Evolutionary conservation across 2,797 vertebrate genomes (phyloP).

Genomic region (Danio aesculapii): DNA sequence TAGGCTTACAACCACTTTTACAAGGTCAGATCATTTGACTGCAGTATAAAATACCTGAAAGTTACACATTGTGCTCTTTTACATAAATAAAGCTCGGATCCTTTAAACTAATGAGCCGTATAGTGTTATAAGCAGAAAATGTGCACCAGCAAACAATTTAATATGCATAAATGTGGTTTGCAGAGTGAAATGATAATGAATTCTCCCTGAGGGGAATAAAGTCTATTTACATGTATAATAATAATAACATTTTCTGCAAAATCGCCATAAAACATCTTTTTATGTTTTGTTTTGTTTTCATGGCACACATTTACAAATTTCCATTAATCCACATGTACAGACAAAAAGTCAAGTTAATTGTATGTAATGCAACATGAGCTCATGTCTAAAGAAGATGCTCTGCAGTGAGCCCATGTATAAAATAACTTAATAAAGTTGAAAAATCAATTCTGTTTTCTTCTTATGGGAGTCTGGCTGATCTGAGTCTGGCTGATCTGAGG

Average conservation of each 20-base stretch:
- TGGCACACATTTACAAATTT: not conserved
- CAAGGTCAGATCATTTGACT: not conserved
- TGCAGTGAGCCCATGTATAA: not conserved
- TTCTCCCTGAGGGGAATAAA: not conserved
- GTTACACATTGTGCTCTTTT: not conserved
- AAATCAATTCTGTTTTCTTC: not conserved
- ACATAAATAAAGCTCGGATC: not conserved
- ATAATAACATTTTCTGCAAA: not conserved
- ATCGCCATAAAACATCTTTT: not conserved
- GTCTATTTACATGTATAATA: not conserved
- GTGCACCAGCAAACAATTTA: not conserved
- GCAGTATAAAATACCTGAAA: not conserved
- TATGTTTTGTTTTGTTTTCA: not conserved
- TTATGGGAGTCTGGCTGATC: not conserved
- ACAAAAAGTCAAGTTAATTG: not conserved
- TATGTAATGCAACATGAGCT: not conserved
- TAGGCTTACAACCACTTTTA: not conserved
- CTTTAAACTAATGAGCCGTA: not conserved
- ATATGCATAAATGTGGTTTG: not conserved
- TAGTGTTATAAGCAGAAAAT: not conserved
- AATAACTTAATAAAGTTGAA: not conserved
- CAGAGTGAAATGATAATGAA: slow-evolving; percentile 1
- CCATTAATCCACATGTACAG: not conserved
- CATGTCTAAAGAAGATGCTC: not conserved
- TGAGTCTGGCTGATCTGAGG: not conserved